Evolutionary conservation across 2,888 invertebrate species (phyloP), one percentile per base, ranked within the genome.

Genomic region (Nomada ferruginata): DNA sequence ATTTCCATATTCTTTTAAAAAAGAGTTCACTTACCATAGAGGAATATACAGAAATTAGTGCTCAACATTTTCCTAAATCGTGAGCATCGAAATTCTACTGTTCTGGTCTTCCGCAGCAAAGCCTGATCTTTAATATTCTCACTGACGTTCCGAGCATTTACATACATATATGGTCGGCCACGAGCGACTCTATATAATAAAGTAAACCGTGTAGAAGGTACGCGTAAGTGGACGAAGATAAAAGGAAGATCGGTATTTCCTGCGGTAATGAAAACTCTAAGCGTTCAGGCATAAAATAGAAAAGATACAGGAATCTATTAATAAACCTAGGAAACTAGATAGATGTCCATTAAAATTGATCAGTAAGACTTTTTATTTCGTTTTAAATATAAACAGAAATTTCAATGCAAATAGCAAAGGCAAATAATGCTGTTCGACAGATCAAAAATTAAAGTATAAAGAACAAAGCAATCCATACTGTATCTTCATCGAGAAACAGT

Each of bases 91-190:
- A 42, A 4, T 36, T 52, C 13, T 20, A 57, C 7, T 4, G 15
- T 52, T 59, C 3, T 11, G 5, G 9, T 42, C 42, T 80, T 63
- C 60, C 29, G 55, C 60, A 15, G 50, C 53, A 75, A 61, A 65
- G 70, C 57, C 10, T 13, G 63, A 68, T 69, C 57, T 53, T 66
- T 76, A 66, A 55, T 75, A 79, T 79, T 69, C 74, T 20, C 2
- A 11, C 42, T 66, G 50, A 36, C 15, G 53, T 60, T 9, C 18
- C 23, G n/a, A 13, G 20, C 47, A 60, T 76, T 75, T 50, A 61
- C 13, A 50, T 57, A 10, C 52, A 1, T n/a, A 23, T 7, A 5
- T 36, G 36, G 36, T 36, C 36, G 15, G 26, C 29, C 36, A 23
- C n/a, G 13, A 13, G 10, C 23, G 11, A 44, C 29, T 50, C 15